Conservation (phyloP, 2,113 vertebrate genomes). For the Lampris incognitus region DNA sequence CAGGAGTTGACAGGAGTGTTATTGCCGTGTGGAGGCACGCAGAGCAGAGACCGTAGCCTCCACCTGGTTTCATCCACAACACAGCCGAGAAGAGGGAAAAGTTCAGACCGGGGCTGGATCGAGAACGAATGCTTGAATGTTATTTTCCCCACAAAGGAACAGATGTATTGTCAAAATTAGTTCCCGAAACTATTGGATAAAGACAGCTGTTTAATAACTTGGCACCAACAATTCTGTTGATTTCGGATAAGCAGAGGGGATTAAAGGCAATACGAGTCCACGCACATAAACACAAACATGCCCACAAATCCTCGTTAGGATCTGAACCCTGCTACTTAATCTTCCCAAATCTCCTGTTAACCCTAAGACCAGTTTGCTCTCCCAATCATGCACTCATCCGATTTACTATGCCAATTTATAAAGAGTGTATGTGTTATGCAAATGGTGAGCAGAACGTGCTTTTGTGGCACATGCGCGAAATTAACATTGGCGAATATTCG, state of each 20-base stretch:
- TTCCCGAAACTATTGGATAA: no score
- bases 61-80: slow-evolving; percentile 42
- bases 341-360: slow-evolving; percentile 51
- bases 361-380: slow-evolving; percentile 17
- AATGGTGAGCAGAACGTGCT: slow-evolving; percentile 25
- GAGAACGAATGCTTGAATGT: background rate
- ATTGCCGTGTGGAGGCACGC: slow-evolving; percentile 36
- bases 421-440: slow-evolving; percentile 6
- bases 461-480: background rate
- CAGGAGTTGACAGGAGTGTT: slow-evolving; percentile 38
- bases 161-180: no score
- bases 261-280: slow-evolving; percentile 27
- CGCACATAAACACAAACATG: slow-evolving; percentile 4
- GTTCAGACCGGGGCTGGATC: slow-evolving; percentile 46
- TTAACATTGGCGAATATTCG: no score
- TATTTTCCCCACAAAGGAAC: background rate
- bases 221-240: background rate
- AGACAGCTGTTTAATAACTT: no score
- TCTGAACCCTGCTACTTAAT: slow-evolving; percentile 54
- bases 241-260: slow-evolving; percentile 35
- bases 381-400: slow-evolving; percentile 26
- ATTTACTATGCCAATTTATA: background rate
- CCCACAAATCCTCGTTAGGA: slow-evolving; percentile 43
- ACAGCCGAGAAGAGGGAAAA: slow-evolving; percentile 21
- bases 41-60: slow-evolving; percentile 50